Percentiles rank a stretch among this genome's conserved stretches.
Conservation (phyloP, 2,888 invertebrate species). For the Tinea trinotella region DNA sequence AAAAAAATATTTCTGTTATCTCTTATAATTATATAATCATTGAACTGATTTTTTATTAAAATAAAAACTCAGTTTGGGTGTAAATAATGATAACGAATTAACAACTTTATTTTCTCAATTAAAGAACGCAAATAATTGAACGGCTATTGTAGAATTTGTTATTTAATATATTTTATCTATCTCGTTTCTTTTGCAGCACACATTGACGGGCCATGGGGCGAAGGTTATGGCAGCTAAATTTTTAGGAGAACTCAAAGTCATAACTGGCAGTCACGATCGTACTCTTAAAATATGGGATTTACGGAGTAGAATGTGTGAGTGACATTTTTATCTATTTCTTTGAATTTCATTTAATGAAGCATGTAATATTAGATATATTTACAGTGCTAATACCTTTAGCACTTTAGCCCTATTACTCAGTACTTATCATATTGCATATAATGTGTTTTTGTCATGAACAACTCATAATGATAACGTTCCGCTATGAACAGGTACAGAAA, state of each 20-base stretch:
- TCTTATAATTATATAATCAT: neutral
- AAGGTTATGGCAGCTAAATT: slow-evolving; percentile 98
- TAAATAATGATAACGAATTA: neutral
- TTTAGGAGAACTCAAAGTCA: slow-evolving; percentile 93
- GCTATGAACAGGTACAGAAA: slow-evolving; percentile 80
- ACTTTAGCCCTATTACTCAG: too few relatives aligned
- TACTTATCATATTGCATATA: too few relatives aligned
- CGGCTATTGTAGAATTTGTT: too few relatives aligned
- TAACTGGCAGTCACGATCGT: slow-evolving; percentile 97
- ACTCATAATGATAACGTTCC: slow-evolving; percentile 21
- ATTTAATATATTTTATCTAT: slow-evolving; percentile 28
- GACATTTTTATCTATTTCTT: neutral
- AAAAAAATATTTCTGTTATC: neutral
- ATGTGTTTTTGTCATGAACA: too few relatives aligned
- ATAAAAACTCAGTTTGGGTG: neutral
- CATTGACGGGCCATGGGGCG: slow-evolving; percentile 95
- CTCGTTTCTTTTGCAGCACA: slow-evolving; percentile 86
- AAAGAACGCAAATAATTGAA: too few relatives aligned
- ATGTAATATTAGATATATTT: neutral
- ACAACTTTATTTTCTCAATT: neutral
- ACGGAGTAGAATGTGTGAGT: slow-evolving; percentile 79
- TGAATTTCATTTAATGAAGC: slow-evolving; percentile 21
- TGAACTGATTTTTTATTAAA: neutral
- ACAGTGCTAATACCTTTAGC: too few relatives aligned
- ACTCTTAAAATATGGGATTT: slow-evolving; percentile 99